Conservation (phyloP, 92 coral and sea anemone species). For the Actinostola sp. region DNA sequence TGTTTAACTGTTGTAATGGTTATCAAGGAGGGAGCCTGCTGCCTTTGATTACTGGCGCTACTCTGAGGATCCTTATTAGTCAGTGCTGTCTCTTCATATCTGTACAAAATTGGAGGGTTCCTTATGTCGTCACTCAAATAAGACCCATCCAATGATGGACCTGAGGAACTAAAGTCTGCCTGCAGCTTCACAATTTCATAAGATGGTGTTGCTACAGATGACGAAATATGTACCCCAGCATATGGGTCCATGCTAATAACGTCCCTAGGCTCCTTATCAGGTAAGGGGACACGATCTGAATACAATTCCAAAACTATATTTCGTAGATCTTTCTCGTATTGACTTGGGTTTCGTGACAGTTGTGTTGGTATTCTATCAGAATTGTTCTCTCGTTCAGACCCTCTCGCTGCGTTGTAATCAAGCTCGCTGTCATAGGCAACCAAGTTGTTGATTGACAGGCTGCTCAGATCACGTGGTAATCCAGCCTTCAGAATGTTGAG, state of each 20-base stretch:
- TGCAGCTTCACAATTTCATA: constrained; percentile 9
- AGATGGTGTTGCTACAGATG: constrained; percentile 11
- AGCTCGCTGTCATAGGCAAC: constrained; percentile 71
- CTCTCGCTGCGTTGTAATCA: constrained; percentile 29
- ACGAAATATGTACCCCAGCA: neutral
- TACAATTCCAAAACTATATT: constrained; percentile 67
- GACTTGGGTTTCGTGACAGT: constrained; percentile 69
- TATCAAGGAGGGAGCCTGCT: neutral
- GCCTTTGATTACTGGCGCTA: neutral
- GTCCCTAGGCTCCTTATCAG: constrained; percentile 16
- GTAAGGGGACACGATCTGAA: constrained; percentile 52
- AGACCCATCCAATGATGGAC: constrained; percentile 1
- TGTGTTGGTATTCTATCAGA: constrained; percentile 59
- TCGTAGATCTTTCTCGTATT: constrained; percentile 70
- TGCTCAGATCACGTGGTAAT: constrained; percentile 34
- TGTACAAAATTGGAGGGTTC: constrained; percentile 5
- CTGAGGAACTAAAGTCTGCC: neutral
- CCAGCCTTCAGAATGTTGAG: constrained; percentile 45
- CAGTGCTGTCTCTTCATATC: constrained; percentile 28
- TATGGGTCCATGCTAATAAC: constrained; percentile 15
- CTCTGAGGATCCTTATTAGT: constrained; percentile 1
- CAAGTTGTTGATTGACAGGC: constrained; percentile 51
- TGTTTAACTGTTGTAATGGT: neutral
- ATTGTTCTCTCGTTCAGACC: constrained; percentile 24
- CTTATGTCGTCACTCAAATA: neutral